These are phyloP conservation scores for Clarias pachynema DNA, from an alignment of 2,797 vertebrate genomes.

Conservation along the genomic window DNA sequence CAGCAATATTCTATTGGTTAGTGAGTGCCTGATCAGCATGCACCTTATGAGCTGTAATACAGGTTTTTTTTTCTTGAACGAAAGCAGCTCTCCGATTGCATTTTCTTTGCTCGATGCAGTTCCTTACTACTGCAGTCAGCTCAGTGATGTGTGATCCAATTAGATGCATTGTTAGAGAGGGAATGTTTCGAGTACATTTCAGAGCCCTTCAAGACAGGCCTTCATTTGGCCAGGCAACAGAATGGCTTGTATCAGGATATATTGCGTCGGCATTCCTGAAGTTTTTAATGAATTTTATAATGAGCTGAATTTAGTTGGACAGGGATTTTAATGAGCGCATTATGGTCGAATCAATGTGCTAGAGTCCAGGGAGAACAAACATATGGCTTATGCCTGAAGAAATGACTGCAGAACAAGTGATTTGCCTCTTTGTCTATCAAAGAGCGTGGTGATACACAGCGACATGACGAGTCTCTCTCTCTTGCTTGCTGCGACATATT, in stretches of 20 bases:
- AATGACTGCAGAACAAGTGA: constrained; percentile 35
- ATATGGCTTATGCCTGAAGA: constrained; percentile 35
- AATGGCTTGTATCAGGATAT: constrained; percentile 36
- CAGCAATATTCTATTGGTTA: background rate
- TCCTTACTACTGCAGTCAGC: constrained; percentile 25
- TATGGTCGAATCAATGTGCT: constrained; percentile 40
- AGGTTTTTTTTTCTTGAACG: background rate
- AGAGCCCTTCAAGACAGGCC: constrained; percentile 17
- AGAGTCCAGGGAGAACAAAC: constrained; percentile 24
- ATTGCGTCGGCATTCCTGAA: constrained; percentile 28
- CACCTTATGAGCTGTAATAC: background rate
- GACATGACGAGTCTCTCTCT: constrained; percentile 43
- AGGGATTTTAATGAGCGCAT: constrained; percentile 44
- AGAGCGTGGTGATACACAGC: constrained; percentile 30
- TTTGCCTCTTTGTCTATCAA: constrained; percentile 38
- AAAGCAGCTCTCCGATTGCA: constrained; percentile 12
- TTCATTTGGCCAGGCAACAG: constrained; percentile 25
- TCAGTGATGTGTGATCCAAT: constrained; percentile 9
- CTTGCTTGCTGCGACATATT: constrained; percentile 47
- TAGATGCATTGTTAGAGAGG: constrained; percentile 27
- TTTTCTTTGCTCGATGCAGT: constrained; percentile 36
- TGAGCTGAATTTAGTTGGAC: constrained; percentile 34
- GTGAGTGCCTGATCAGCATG: constrained; percentile 5
- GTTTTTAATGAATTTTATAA: constrained; percentile 50
- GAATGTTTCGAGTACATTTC: constrained; percentile 13